Evolutionary conservation across 2,797 vertebrate genomes (phyloP), one percentile per base, ranked within the genome.

Genomic region (Cossypha niveicapilla): DNA sequence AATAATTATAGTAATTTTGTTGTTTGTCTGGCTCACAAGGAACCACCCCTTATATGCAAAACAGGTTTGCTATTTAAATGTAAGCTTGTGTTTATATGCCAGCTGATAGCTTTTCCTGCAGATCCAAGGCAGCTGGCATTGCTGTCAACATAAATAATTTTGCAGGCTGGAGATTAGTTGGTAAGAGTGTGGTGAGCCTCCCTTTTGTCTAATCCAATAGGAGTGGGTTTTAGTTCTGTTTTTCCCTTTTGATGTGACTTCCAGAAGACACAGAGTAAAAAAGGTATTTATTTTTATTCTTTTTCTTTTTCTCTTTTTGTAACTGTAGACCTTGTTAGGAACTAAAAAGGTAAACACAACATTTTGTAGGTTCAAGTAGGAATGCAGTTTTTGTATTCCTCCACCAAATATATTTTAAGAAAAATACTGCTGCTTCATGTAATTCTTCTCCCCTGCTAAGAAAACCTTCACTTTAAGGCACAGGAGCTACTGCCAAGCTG

Each of bases 1-100:
- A 37, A 18, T 56, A 73, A 86, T 34, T 35, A 35, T 35, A 35
- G 35, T 35, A 35, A 35, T 35, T 35, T 35, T 35, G 35, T 35
- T 42, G 34, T 81, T 91, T 74, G 56, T 93, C 57, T 42, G 57
- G 74, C 74, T 90, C 67, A 77, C 19, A 11, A 27, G 60, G 75
- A 93, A 83, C 92, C 91, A 68, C 94, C 71, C 84, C 57, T 87
- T 77, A 13, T 62, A 90, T 83, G 92, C 88, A 95, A 93, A 94
- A 50, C 39, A 88, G 76, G 83, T 86, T 93, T 93, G 58, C 65
- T 83, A 91, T 95, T 94, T 96, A 95, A 92, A 62, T 72, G 22
- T 80, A 30, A 44, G 89, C 78, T 79, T 91, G 71, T 92, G 42
- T 86, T 23, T 66, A 27, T 37, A 47, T 39, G 86, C 44, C 56